Evolutionary conservation across 2,797 vertebrate species (phyloP).

Genomic region (Sphaeramia orbicularis): DNA sequence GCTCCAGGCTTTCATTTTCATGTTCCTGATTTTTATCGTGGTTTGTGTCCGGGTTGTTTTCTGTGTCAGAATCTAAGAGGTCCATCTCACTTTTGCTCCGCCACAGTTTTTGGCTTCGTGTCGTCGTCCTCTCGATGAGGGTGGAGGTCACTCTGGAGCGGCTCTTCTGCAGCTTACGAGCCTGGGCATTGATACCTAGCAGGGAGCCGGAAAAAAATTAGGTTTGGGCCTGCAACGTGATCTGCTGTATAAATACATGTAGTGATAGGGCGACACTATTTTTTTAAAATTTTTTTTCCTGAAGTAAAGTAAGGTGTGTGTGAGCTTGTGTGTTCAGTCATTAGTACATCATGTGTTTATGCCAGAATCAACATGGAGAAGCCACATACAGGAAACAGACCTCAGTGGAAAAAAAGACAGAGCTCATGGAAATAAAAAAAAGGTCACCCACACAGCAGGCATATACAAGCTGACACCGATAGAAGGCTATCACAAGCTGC

Average conservation of each 20-base stretch:
- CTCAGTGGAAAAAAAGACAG: constrained; percentile 75
- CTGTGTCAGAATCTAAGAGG: constrained; percentile 64
- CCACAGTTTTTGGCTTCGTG: constrained; percentile 70
- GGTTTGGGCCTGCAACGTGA: constrained; percentile 7
- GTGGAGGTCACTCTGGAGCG: constrained; percentile 85
- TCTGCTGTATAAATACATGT: constrained; percentile 27
- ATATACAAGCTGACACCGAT: constrained; percentile 66
- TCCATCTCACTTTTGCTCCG: constrained; percentile 85
- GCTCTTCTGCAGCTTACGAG: constrained; percentile 87
- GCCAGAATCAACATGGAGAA: constrained; percentile 78
- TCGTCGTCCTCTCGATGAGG: constrained; percentile 61
- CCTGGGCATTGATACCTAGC: constrained; percentile 89
- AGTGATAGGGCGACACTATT: constrained; percentile 47
- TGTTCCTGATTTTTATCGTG: not conserved
- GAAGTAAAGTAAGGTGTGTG: constrained; percentile 37
- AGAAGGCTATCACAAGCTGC: constrained; percentile 58
- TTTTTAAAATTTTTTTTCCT: constrained; percentile 37
- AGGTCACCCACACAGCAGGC: constrained; percentile 56
- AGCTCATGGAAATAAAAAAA: constrained; percentile 66
- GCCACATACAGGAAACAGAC: constrained; percentile 75
- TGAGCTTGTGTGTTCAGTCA: constrained; percentile 20
- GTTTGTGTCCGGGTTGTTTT: constrained; percentile 2
- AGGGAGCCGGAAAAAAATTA: constrained; percentile 21
- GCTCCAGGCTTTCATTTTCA: constrained; percentile 24
- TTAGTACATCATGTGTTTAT: constrained; percentile 37